Conservation (phyloP, 35 echinoderm and acorn worm species). For the Lytechinus variegatus region DNA sequence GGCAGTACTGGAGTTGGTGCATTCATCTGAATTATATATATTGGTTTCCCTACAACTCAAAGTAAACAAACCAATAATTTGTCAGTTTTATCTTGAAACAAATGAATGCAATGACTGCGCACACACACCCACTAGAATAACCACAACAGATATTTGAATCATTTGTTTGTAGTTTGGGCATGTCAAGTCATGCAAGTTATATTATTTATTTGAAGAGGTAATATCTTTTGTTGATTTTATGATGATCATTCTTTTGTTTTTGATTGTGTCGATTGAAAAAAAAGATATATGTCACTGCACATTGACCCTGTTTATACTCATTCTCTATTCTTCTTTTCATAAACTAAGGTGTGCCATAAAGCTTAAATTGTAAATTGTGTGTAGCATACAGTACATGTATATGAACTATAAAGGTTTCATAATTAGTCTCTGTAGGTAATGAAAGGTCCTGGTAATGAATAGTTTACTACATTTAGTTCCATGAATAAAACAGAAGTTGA, state of each 20-base stretch:
- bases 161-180: background rate
- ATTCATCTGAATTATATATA: too few species aligned
- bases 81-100: background rate
- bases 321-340: background rate
- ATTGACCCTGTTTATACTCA: background rate
- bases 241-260: background rate
- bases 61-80: too few species aligned
- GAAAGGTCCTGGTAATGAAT: too few species aligned
- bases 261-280: background rate
- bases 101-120: background rate
- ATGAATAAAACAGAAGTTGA: too few species aligned
- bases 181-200: background rate
- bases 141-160: background rate
- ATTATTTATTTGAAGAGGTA: too few species aligned
- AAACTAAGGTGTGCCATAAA: background rate
- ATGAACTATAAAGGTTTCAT: too few species aligned
- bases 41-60: too few species aligned
- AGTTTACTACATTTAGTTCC: too few species aligned
- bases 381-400: too few species aligned
- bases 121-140: background rate
- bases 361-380: too few species aligned
- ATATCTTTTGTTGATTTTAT: background rate
- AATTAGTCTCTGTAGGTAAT: too few species aligned
- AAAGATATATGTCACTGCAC: background rate
- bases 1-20: too few species aligned